Evolutionary conservation across 2,888 invertebrate genomes (phyloP).

Genomic region (Amiota communis): DNA sequence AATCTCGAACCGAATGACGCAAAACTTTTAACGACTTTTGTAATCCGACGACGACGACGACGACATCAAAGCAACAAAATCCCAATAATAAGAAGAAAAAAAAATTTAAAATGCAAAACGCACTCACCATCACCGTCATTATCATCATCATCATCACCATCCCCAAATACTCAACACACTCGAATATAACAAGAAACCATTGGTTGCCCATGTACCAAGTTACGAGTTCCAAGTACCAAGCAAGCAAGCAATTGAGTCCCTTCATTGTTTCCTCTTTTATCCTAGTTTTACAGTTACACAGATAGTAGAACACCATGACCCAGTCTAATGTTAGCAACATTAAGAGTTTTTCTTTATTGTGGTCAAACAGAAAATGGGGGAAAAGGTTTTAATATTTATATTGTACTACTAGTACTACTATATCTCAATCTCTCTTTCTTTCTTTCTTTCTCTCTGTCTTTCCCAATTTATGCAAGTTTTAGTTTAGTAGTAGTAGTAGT

Average conservation of each 20-base stretch:
- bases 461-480: background rate
- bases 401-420: too few species aligned
- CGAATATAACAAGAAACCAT: too few species aligned
- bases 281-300: too few species aligned
- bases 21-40: constrained; percentile 19
- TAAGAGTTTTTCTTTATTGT: constrained; percentile 1
- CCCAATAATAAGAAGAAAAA: background rate
- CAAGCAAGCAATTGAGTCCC: too few species aligned
- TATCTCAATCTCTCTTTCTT: background rate
- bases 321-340: background rate
- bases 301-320: too few species aligned
- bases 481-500: too few species aligned
- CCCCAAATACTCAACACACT: too few species aligned
- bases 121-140: background rate
- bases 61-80: constrained; percentile 14
- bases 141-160: too few species aligned
- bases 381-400: background rate
- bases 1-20: background rate
- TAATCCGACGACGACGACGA: background rate
- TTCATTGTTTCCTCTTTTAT: too few species aligned
- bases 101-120: background rate
- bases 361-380: constrained; percentile 8
- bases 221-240: too few species aligned
- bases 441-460: background rate
- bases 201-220: too few species aligned